Percentiles rank a stretch among this genome's conserved stretches.
These are phyloP conservation scores for Sthenelais limicola DNA, from an alignment of 2,888 invertebrate species.

Conservation along the genomic window DNA sequence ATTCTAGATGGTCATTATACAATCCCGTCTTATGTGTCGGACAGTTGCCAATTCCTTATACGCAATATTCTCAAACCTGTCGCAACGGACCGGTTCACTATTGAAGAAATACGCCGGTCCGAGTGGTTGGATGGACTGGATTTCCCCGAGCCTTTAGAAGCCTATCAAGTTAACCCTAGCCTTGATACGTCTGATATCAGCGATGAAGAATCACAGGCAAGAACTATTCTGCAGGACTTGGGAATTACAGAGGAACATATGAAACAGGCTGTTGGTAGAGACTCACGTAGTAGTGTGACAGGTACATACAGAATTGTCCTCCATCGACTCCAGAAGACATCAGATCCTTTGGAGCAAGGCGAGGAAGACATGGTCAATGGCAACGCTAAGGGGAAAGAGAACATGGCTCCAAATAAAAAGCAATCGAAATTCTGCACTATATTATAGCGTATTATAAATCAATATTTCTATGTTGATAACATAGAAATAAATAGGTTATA, in stretches of 20 bases:
- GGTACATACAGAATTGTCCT: slow-evolving; percentile 82
- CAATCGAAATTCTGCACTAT: slow-evolving; percentile 47
- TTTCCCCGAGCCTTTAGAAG: slow-evolving; percentile 70
- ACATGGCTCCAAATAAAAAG: slow-evolving; percentile 41
- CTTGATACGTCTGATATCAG: slow-evolving; percentile 52
- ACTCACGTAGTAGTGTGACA: slow-evolving; percentile 79
- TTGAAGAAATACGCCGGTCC: slow-evolving; percentile 72
- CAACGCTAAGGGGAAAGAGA: slow-evolving; percentile 30
- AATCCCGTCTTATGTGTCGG: slow-evolving; percentile 69
- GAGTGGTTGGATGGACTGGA: slow-evolving; percentile 76
- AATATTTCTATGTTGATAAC: background rate
- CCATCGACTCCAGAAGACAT: slow-evolving; percentile 73
- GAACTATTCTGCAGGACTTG: slow-evolving; percentile 75
- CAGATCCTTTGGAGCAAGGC: slow-evolving; percentile 44
- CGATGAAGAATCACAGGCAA: slow-evolving; percentile 75
- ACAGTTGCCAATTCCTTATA: slow-evolving; percentile 70
- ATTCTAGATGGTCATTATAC: slow-evolving; percentile 79
- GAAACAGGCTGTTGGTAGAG: slow-evolving; percentile 75
- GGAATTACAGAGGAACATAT: slow-evolving; percentile 79
- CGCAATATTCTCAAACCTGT: slow-evolving; percentile 70
- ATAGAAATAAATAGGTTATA: background rate
- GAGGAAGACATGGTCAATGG: slow-evolving; percentile 4
- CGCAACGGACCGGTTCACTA: slow-evolving; percentile 70
- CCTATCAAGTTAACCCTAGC: slow-evolving; percentile 68
- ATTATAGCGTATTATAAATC: slow-evolving; percentile 41